phyloP scores from a whole-genome alignment of 2,113 vertebrate genomes.

The Xyliphius kryptos region DNA sequence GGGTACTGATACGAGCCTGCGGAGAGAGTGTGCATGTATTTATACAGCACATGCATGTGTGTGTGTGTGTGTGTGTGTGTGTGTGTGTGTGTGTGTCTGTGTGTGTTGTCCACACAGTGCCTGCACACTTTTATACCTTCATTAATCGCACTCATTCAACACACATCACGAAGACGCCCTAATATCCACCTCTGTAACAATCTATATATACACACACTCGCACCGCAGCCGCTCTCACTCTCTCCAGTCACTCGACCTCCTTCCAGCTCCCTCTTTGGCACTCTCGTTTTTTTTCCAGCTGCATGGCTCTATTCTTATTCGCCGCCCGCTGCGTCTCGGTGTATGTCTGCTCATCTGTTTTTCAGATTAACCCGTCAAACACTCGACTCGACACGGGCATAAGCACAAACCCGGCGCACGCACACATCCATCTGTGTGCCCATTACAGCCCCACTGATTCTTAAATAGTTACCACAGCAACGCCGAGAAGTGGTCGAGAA shows the following conservation, averaged over 20 bases:
- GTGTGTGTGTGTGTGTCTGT: constrained; percentile 20
- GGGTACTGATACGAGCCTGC: constrained; percentile 66
- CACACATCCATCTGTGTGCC: constrained; percentile 50
- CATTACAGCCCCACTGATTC: constrained; percentile 58
- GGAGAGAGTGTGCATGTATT: too few relatives aligned
- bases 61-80: constrained; percentile 27
- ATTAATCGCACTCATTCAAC: constrained; percentile 61
- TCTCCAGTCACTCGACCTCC: constrained; percentile 15
- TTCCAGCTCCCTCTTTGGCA: constrained; percentile 12
- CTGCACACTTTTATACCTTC: constrained; percentile 48
- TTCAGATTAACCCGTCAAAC: constrained; percentile 49
- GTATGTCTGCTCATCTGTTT: constrained; percentile 45
- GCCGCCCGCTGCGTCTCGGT: constrained; percentile 26
- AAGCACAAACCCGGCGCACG: constrained; percentile 14
- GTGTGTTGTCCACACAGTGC: constrained; percentile 48
- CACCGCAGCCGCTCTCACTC: constrained; percentile 1
- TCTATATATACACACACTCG: constrained; percentile 36
- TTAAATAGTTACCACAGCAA: constrained; percentile 71
- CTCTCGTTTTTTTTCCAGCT: neutral
- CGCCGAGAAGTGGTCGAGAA: constrained; percentile 61
- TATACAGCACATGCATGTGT: too few relatives aligned
- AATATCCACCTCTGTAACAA: constrained; percentile 47
- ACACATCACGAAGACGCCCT: constrained; percentile 51
- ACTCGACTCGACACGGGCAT: constrained; percentile 28
- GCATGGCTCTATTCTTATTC: constrained; percentile 27